phyloP scores from a whole-genome alignment of 1,140 invertebrate species.

The Orius laevigatus region DNA sequence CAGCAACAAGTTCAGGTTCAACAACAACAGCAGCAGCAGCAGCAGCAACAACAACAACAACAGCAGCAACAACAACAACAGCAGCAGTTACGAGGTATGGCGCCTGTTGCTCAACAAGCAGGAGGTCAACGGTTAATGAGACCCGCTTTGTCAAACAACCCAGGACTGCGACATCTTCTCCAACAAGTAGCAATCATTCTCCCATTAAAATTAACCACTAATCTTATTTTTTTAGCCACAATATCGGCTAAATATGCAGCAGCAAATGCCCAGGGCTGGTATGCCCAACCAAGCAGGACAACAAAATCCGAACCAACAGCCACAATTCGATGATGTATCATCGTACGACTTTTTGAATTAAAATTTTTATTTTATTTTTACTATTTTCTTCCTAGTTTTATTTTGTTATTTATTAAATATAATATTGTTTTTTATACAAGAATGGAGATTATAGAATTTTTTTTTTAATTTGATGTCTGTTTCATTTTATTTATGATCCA shows the following conservation, averaged over 20 bases:
- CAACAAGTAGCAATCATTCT: slow-evolving; percentile 36
- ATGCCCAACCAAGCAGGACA: slow-evolving; percentile 14
- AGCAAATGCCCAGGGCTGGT: slow-evolving; percentile 23
- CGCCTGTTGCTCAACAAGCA: slow-evolving; percentile 18
- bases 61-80: slow-evolving; percentile 22
- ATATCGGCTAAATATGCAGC: slow-evolving; percentile 26
- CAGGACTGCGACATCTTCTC: slow-evolving; percentile 48
- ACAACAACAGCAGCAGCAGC: slow-evolving; percentile 18
- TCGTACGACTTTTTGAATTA: slow-evolving; percentile 8
- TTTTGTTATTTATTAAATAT: no score
- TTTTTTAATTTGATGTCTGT: no score
- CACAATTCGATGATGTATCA: slow-evolving; percentile 14
- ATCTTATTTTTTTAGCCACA: slow-evolving; percentile 21
- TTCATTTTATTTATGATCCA: no score
- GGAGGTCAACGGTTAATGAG: slow-evolving; percentile 42
- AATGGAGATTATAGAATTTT: no score
- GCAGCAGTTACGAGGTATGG: slow-evolving; percentile 15
- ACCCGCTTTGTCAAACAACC: slow-evolving; percentile 41
- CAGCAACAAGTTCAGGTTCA: slow-evolving; percentile 13
- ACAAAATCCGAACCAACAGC: slow-evolving; percentile 11
- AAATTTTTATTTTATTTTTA: neutral
- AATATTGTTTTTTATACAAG: no score
- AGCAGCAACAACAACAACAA: slow-evolving; percentile 17
- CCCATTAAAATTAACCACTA: neutral
- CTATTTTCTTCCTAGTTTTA: neutral